Evolutionary conservation across 2,888 invertebrate genomes (phyloP).

Genomic region (Dione vanillae): DNA sequence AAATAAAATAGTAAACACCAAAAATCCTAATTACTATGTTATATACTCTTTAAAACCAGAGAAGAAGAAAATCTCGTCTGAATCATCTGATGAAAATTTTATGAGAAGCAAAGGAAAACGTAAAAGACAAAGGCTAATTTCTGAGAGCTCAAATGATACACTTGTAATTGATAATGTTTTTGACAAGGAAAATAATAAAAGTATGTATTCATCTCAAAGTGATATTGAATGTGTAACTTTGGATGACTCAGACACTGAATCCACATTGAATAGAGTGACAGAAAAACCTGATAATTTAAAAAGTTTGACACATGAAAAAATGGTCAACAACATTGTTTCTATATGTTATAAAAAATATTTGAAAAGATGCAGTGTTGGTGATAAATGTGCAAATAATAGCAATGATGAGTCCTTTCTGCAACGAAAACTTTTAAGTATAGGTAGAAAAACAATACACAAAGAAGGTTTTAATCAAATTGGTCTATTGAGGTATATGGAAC

Average conservation of each 20-base stretch:
- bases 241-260: constrained; percentile 63
- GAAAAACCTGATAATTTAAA: constrained; percentile 39
- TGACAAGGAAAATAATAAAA: constrained; percentile 15
- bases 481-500: constrained; percentile 67
- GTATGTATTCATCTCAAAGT: not conserved
- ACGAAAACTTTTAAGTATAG: constrained; percentile 73
- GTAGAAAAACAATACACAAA: constrained; percentile 67
- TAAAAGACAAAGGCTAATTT: constrained; percentile 54
- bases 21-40: constrained; percentile 55
- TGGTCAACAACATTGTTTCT: constrained; percentile 61
- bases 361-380: constrained; percentile 52
- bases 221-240: constrained; percentile 62
- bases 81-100: constrained; percentile 51
- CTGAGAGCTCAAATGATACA: constrained; percentile 57
- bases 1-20: constrained; percentile 58
- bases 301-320: constrained; percentile 50
- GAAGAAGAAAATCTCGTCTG: constrained; percentile 44
- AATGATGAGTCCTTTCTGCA: constrained; percentile 59
- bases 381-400: constrained; percentile 34
- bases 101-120: constrained; percentile 45
- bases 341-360: constrained; percentile 59
- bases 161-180: constrained; percentile 49
- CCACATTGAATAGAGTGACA: constrained; percentile 47
- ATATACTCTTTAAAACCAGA: constrained; percentile 53
- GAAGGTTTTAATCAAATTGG: constrained; percentile 64